Evolutionary conservation across 1,140 invertebrate genomes (phyloP), one percentile per base, ranked within the genome.

Genomic region (Hycleus phaleratus): DNA sequence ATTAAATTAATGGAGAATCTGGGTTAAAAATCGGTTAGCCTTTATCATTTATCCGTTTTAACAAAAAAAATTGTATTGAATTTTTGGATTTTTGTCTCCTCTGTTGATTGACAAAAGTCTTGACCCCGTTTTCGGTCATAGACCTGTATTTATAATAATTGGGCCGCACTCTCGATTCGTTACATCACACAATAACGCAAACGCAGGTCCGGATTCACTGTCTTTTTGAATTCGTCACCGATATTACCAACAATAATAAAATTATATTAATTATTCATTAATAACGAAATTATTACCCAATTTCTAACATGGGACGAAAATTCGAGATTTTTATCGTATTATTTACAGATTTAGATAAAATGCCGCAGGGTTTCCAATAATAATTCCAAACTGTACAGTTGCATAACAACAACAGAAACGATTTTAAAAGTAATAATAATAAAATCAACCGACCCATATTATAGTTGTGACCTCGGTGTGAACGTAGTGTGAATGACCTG

Each of bases 141-240:
- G 53, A 60, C 39, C 59, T 42, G 39, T 38, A 40, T 12, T 18
- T 60, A 56, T 56, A 32, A 32, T 32, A 32, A 32, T 48, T 55
- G 59, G 59, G 59, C 49, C 59, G 49, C 53, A 65, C 65, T 65
- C 65, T 65, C 65, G 65, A 62, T 67, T 65, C 45, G 44, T 60
- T 60, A 60, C 59, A 50, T 60, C 55, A 49, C 57, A 63, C 61
- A 54, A 57, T 57, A 64, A 7, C 32, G 32, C 32, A 66, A 66
- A 39, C 46, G 52, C 53, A 65, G 56, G 56, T 57, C 53, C 62
- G 55, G 39, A 58, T 40, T 32, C 48, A 40, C 18, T 32, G 7
- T 7, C 32, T 7, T 18, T 18, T 18, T 18, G 18, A 32, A 32
- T 32, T 32, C 32, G 3, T 32, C 32, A 32, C 32, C 7, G 18